A percentile compares a stretch with the other conserved stretches of the same genome.
Conservation (phyloP, 1,140 invertebrate species). For the Tetramorium alpestre region DNA sequence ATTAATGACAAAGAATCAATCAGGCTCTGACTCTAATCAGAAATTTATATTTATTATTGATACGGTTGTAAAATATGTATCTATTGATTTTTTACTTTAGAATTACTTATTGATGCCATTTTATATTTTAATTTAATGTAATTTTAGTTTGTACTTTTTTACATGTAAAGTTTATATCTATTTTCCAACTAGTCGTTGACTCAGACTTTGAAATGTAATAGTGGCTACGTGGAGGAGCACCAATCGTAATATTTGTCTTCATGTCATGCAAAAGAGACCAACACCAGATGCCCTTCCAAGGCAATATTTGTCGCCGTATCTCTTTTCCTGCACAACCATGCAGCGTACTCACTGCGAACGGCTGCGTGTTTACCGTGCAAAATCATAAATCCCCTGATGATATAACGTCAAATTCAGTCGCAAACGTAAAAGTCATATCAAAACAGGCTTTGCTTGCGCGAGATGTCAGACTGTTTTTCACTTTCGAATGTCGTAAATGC, state of each 20-base stretch:
- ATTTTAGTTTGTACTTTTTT: background rate
- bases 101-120: background rate
- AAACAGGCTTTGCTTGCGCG: background rate
- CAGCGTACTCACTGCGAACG: background rate
- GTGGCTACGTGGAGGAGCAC: background rate
- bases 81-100: background rate
- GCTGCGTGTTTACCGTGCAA: conserved; percentile 13
- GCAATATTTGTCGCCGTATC: conserved; percentile 30
- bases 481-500: conserved; percentile 21
- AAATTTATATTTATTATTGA: background rate
- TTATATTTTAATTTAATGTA: background rate
- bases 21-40: background rate
- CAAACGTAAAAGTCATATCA: conserved; percentile 6
- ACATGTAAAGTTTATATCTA: background rate
- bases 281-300: background rate
- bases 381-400: conserved; percentile 40
- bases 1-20: background rate
- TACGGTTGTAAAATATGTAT: background rate
- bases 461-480: background rate
- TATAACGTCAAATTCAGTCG: conserved; percentile 4
- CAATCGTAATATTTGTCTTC: conserved; percentile 24
- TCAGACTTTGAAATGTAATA: conserved; percentile 12
- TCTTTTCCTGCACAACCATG: background rate
- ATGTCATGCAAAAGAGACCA: background rate
- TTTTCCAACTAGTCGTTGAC: background rate